Percentiles rank a stretch among this genome's conserved stretches.
These are phyloP conservation scores for Ophion ellenae DNA, from an alignment of 2,888 invertebrate genomes.

Conservation along the genomic window DNA sequence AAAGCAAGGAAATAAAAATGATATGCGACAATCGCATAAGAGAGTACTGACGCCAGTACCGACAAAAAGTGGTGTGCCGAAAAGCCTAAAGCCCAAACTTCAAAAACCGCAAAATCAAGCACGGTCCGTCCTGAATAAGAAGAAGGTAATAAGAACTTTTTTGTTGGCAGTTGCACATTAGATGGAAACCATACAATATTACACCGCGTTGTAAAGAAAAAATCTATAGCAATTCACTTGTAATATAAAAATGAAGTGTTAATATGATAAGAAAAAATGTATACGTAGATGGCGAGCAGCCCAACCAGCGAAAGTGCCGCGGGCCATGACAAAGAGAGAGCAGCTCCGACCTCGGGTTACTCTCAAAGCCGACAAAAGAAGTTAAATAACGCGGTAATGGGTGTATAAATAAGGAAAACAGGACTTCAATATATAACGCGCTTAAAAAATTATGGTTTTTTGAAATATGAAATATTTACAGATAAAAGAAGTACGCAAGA, in stretches of 20 bases:
- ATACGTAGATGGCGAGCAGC: background rate
- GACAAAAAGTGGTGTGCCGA: background rate
- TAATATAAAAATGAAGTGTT: background rate
- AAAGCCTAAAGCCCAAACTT: background rate
- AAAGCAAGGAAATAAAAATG: background rate
- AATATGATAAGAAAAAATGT: background rate
- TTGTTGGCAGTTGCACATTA: background rate
- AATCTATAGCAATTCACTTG: background rate
- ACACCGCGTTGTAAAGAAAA: background rate
- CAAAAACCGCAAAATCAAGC: background rate
- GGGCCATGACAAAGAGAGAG: background rate
- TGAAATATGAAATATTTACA: conserved; percentile 1
- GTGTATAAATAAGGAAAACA: background rate
- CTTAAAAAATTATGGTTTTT: background rate
- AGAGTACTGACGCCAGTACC: background rate
- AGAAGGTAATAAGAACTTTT: conserved; percentile 17
- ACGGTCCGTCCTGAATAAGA: background rate
- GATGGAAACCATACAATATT: background rate
- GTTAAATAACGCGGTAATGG: conserved; percentile 8
- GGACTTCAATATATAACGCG: background rate
- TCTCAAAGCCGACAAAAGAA: background rate
- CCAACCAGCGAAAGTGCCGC: background rate
- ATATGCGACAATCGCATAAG: background rate
- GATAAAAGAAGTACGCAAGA: conserved; percentile 7
- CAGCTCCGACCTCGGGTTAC: background rate